Base-by-base conservation (phyloP, 2,888 invertebrate genomes). In the Dicyrtomina minuta region DNA sequence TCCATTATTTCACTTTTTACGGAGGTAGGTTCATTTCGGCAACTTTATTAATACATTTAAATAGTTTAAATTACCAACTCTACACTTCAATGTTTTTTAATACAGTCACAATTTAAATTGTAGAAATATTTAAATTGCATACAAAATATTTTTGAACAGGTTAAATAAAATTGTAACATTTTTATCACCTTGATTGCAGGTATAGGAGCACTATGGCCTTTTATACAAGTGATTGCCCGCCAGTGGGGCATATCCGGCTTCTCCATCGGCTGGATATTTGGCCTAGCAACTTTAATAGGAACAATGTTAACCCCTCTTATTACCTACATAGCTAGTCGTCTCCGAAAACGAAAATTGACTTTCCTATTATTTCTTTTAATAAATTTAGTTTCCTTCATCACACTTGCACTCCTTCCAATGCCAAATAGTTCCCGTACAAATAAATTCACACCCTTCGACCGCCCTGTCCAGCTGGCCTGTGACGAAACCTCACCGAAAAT, bases 141-240 rank as follows among this genome's bases (percentile, higher is more conserved):
- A 5, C 8, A 33, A 33, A 33, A 5, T 33, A 33, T 33, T 5
- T 33, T 5, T 33, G 3, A 33, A 3, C 33, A 5, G 8, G 4
- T 8, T 33, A 33, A 5, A 33, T 5, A 8, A 33, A 33, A 3
- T 33, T 33, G 8, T 33, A 33, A 33, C 33, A 33, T 33, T 33
- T 33, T 33, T 3, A 3, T 3, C 33, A 33, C n/a, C n/a, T n/a
- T n/a, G n/a, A n/a, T n/a, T n/a, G n/a, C n/a, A n/a, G n/a, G n/a
- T n/a, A n/a, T n/a, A n/a, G 66, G 53, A 17, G 55, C 66, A 22
- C 41, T 66, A 41, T 66, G 66, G 66, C 66, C 66, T 4, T 66
- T 66, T n/a, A 17, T 66, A 20, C 56, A 27, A 2, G 43, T 66
- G 13, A 13, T 66, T 15, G 66, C 33, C 43, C 66, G 66, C 8